Evolutionary conservation across 2,113 vertebrate species (phyloP).

Genomic region (Ginglymostoma cirratum): DNA sequence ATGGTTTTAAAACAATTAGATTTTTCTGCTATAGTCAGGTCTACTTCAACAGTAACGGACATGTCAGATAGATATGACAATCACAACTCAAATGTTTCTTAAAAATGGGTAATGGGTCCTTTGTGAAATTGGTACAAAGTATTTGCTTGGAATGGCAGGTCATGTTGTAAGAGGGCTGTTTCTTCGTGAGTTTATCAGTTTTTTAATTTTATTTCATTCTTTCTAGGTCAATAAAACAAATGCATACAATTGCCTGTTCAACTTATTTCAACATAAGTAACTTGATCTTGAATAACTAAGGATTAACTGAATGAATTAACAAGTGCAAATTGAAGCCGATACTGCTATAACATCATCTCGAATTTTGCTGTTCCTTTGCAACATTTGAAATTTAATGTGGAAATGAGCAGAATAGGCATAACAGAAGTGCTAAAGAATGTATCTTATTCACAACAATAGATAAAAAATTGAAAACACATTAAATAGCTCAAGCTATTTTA

Average conservation of each 20-base stretch:
- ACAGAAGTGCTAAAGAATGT: background rate
- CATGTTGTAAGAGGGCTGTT: background rate
- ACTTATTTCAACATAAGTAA: background rate
- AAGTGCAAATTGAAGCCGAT: background rate
- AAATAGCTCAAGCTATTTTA: background rate
- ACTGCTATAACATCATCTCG: background rate
- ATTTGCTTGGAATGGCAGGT: background rate
- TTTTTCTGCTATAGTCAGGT: background rate
- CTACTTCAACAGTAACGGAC: background rate
- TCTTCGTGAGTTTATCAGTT: background rate
- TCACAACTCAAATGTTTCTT: background rate
- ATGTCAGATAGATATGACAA: background rate
- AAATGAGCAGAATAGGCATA: background rate
- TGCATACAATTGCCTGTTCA: background rate
- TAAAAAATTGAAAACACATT: background rate
- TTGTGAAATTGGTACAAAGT: background rate
- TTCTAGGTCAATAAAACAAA: background rate
- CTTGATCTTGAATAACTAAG: no score
- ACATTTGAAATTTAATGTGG: background rate
- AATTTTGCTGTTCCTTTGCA: background rate
- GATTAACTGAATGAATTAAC: no score
- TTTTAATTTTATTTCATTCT: background rate
- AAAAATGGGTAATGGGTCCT: background rate
- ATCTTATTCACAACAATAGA: background rate
- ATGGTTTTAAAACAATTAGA: background rate